A percentile compares a stretch with the other conserved stretches of the same genome.
Evolutionary conservation across 1,140 invertebrate species (phyloP).

Genomic region (Cheumatopsyche charites): DNA sequence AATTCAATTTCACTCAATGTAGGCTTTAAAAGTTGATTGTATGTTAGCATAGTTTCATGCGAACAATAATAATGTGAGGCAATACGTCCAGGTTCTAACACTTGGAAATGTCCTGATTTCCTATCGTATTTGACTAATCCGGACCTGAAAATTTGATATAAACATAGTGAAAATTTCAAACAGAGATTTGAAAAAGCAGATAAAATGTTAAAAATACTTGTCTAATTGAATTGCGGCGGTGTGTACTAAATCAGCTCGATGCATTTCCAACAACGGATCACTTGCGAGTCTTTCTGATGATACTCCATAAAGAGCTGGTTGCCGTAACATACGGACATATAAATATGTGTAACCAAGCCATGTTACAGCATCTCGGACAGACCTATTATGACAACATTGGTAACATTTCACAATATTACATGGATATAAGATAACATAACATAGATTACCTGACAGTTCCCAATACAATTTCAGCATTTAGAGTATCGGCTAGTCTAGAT

Average conservation of each 20-base stretch:
- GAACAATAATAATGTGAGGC: conserved; percentile 98
- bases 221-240: conserved; percentile 93
- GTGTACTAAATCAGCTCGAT: conserved; percentile 95
- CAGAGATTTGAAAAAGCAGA: too few species aligned
- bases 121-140: conserved; percentile 96
- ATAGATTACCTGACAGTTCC: conserved; percentile 76
- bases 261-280: conserved; percentile 85
- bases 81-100: conserved; percentile 94
- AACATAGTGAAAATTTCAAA: not conserved
- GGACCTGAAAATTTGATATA: conserved; percentile 61
- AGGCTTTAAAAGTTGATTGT: conserved; percentile 96
- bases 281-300: conserved; percentile 78
- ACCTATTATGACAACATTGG: conserved; percentile 10
- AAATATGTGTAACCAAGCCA: conserved; percentile 90
- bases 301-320: conserved; percentile 90
- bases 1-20: conserved; percentile 97
- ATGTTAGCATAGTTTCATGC: conserved; percentile 94
- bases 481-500: conserved; percentile 89
- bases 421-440: too few species aligned
- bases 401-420: too few species aligned
- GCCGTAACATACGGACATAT: conserved; percentile 88
- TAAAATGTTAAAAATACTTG: conserved; percentile 51
- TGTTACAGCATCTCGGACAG: conserved; percentile 45
- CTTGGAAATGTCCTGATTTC: conserved; percentile 92
- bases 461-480: conserved; percentile 98